A percentile compares a stretch with the other conserved stretches of the same genome.
Evolutionary conservation across 2,888 invertebrate genomes (phyloP).

Genomic region (Flexamia atlantica): DNA sequence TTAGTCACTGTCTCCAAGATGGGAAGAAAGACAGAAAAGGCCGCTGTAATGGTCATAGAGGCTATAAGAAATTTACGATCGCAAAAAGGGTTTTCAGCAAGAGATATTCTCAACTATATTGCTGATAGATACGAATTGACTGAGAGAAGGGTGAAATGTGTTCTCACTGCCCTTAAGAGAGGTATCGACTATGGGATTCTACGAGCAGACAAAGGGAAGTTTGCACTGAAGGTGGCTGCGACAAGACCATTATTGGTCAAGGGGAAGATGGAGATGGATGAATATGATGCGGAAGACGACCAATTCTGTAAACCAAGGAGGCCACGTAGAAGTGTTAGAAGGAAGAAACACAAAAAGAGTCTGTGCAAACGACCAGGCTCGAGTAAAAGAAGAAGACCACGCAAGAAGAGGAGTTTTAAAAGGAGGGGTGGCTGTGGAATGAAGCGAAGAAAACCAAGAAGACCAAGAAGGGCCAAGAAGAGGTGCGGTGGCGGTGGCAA

Average conservation of each 20-base stretch:
- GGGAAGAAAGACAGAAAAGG: constrained; percentile 1
- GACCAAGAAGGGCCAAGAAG: not conserved
- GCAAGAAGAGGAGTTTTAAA: not conserved
- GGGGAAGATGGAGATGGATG: not conserved
- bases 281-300: not conserved
- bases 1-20: not conserved
- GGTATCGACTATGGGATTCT: constrained; percentile 7
- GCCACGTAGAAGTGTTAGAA: not conserved
- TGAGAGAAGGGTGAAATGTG: not conserved
- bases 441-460: not conserved
- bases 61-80: constrained; percentile 18
- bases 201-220: not conserved
- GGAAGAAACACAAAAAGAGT: constrained; percentile 47
- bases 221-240: constrained; percentile 19
- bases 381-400: constrained; percentile 17
- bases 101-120: not conserved
- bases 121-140: constrained; percentile 12
- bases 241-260: not conserved
- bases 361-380: constrained; percentile 59
- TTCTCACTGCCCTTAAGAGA: not conserved
- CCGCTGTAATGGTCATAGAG: constrained; percentile 29
- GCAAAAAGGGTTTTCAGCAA: constrained; percentile 20
- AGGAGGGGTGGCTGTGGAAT: not conserved
- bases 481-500: not conserved
- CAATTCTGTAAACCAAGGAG: not conserved